Evolutionary conservation across 2,888 invertebrate genomes (phyloP), one percentile per base, ranked within the genome.

Genomic region (Eulithis testata): DNA sequence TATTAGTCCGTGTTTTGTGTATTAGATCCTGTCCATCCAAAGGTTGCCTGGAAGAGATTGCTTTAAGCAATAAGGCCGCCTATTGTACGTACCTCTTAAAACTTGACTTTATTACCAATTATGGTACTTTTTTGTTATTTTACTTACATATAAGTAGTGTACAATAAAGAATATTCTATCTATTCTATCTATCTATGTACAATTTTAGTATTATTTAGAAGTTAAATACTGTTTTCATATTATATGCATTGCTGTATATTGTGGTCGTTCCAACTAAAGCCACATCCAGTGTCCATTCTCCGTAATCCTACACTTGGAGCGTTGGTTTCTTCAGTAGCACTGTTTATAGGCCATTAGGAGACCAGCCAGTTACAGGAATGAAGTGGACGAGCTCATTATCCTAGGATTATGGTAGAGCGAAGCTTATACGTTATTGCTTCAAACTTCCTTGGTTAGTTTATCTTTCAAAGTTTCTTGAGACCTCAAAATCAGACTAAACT

Each of bases 261-360:
- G 6, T 14, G 7, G 14, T 47, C 6, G 31, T 31, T 31, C 12
- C 4, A 3, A 36, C 27, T 11, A 51, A 51, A 36, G 64, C 40
- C 76, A 65, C 74, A 76, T 85, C 82, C 59, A 84, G 82, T 40
- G 45, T 52, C 58, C 55, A 53, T 6, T 51, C 31, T 37, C 53
- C 69, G 53, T 75, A 73, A 71, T 73, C 54, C 50, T 47, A 70
- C 75, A 11, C 57, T 54, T 50, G 45, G 52, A 51, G 53, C 50
- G 3, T 1, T n/a, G 79, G 83, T 83, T 86, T 84, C 87, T 85
- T 84, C 82, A 84, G 84, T 86, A 85, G 89, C 76, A 68, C 84
- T 87, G 87, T 91, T 91, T 91, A 91, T 91, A 75, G 90, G 70
- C 91, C 88, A 91, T 91, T 91, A 89, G 81, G 78, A 79, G 74